phyloP scores from a whole-genome alignment of 2,113 vertebrate genomes.

The Euleptes europaea region DNA sequence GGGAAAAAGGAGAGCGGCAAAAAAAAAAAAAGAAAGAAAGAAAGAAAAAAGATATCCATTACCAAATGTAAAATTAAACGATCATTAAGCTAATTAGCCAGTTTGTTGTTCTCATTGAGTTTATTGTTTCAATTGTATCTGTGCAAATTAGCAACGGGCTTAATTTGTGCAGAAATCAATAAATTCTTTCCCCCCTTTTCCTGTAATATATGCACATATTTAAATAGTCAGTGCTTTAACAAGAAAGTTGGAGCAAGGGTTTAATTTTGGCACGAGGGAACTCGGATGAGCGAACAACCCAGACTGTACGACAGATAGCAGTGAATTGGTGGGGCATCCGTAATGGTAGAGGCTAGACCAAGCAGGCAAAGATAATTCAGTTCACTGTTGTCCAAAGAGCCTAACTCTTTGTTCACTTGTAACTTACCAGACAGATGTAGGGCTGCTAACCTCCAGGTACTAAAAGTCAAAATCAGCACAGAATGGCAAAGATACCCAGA shows the following conservation, averaged over 20 bases:
- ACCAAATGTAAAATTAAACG: slow-evolving; percentile 72
- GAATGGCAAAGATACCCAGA: too few relatives aligned
- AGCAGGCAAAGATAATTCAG: not conserved
- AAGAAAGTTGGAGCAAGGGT: not conserved
- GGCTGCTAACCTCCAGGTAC: too few relatives aligned
- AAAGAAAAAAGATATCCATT: slow-evolving; percentile 52
- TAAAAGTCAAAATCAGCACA: too few relatives aligned
- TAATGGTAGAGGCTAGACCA: not conserved
- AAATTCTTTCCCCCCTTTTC: slow-evolving; percentile 35
- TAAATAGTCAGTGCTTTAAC: slow-evolving; percentile 39
- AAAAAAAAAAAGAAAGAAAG: too few relatives aligned
- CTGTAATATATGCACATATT: slow-evolving; percentile 50
- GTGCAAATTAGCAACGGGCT: slow-evolving; percentile 60
- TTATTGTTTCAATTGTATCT: slow-evolving; percentile 67
- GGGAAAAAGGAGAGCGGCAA: slow-evolving; percentile 6
- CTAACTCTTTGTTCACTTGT: not conserved
- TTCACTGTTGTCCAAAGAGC: not conserved
- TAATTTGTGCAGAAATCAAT: slow-evolving; percentile 66
- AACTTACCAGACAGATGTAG: not conserved
- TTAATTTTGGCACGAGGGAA: not conserved
- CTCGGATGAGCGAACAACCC: not conserved
- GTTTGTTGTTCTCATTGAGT: slow-evolving; percentile 63
- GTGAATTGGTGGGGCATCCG: not conserved
- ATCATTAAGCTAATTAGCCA: slow-evolving; percentile 68
- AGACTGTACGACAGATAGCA: not conserved